These are phyloP conservation scores for Coptotermes formosanus DNA, from an alignment of 1,140 invertebrate genomes.

Conservation along the genomic window DNA sequence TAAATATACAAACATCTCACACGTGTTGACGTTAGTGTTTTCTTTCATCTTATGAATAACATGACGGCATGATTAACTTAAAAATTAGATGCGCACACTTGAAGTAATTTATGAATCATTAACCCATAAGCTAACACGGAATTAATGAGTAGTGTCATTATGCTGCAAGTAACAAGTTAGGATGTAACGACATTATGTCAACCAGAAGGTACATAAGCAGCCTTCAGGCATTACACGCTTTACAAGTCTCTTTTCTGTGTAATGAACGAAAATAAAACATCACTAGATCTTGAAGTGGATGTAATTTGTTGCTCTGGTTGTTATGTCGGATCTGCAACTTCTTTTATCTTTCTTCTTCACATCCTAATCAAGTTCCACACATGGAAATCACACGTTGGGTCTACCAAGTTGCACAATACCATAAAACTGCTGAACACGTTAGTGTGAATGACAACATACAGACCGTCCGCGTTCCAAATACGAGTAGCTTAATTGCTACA, in stretches of 20 bases:
- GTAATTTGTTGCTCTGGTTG: neutral
- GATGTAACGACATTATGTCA: too few species aligned
- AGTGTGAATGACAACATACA: neutral
- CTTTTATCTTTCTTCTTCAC: neutral
- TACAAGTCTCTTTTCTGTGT: neutral
- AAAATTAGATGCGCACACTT: too few species aligned
- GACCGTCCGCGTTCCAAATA: neutral
- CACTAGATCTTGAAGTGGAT: neutral
- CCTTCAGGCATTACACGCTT: too few species aligned
- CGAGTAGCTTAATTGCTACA: neutral
- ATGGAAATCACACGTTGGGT: neutral
- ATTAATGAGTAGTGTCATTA: too few species aligned
- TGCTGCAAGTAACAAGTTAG: too few species aligned
- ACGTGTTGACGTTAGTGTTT: too few species aligned
- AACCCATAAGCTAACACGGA: too few species aligned
- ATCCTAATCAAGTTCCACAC: neutral
- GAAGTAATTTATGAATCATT: too few species aligned
- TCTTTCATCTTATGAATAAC: too few species aligned
- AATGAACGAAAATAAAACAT: neutral
- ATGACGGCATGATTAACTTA: too few species aligned
- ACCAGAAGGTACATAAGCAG: too few species aligned
- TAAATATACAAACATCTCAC: too few species aligned
- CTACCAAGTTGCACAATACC: neutral
- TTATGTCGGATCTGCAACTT: neutral
- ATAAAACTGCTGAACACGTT: neutral